phyloP scores from a whole-genome alignment of 1,140 invertebrate genomes.

The Araneus ventricosus region DNA sequence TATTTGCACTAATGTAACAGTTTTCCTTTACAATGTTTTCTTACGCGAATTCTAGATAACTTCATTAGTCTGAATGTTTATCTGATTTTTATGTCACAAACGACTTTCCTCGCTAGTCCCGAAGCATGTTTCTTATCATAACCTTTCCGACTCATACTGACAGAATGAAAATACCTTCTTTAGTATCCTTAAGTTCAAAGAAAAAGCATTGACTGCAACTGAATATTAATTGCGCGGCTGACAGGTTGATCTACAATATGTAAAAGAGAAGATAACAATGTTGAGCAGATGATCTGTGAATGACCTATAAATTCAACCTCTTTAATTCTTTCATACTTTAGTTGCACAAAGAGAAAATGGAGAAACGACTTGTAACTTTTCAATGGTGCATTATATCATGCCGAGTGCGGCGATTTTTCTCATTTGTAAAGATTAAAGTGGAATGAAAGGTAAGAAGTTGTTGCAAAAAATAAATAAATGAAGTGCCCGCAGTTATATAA shows the following conservation, averaged over 20 bases:
- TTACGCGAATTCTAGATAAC: too few species aligned
- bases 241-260: conserved; percentile 18
- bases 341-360: not conserved
- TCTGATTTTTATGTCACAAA: not conserved
- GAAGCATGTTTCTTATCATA: not conserved
- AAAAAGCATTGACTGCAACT: not conserved
- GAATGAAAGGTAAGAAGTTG: not conserved
- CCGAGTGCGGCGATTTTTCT: not conserved
- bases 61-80: not conserved
- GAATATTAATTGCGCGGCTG: conserved; percentile 23
- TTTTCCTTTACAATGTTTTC: too few species aligned
- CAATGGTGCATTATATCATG: conserved; percentile 18
- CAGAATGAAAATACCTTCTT: not conserved
- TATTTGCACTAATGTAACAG: too few species aligned
- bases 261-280: conserved; percentile 34
- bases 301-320: conserved; percentile 46
- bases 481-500: too few species aligned
- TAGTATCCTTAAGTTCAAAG: not conserved
- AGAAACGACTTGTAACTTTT: not conserved
- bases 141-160: not conserved
- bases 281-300: conserved; percentile 32
- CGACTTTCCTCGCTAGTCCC: not conserved
- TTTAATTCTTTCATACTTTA: not conserved
- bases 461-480: too few species aligned
- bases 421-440: conserved; percentile 24